Evolutionary conservation across 2,888 invertebrate genomes (phyloP).

Genomic region (Caenorhabditis sp.): DNA sequence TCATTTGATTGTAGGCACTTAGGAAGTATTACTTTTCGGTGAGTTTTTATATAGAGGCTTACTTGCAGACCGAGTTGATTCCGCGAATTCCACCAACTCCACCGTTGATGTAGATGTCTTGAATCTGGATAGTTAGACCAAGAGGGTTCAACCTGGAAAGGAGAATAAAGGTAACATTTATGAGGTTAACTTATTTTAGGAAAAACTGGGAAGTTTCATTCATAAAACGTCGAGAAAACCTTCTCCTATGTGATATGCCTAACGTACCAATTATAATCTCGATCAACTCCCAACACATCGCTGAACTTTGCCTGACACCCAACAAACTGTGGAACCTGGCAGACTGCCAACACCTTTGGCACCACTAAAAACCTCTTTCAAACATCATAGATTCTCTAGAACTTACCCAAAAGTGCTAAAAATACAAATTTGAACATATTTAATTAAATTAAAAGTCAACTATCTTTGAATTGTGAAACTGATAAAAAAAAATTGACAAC

Average conservation of each 20-base stretch:
- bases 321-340: conserved; percentile 32
- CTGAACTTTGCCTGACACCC: conserved; percentile 40
- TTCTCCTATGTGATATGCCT: too few relatives aligned
- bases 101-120: conserved; percentile 50
- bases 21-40: neutral
- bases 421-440: neutral
- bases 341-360: neutral
- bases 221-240: too few relatives aligned
- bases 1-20: conserved; percentile 47
- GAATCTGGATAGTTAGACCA: conserved; percentile 44
- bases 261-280: conserved; percentile 25
- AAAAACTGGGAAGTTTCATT: too few relatives aligned
- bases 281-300: conserved; percentile 34
- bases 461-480: neutral
- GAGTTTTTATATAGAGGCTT: neutral
- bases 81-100: conserved; percentile 27
- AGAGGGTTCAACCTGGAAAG: conserved; percentile 45
- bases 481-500: conserved; percentile 19
- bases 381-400: neutral
- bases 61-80: conserved; percentile 51
- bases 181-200: too few relatives aligned
- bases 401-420: neutral
- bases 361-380: neutral
- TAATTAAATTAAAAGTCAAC: neutral
- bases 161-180: too few relatives aligned